phyloP scores from a whole-genome alignment of 2,888 invertebrate species.

The Drosophila neutralis region DNA sequence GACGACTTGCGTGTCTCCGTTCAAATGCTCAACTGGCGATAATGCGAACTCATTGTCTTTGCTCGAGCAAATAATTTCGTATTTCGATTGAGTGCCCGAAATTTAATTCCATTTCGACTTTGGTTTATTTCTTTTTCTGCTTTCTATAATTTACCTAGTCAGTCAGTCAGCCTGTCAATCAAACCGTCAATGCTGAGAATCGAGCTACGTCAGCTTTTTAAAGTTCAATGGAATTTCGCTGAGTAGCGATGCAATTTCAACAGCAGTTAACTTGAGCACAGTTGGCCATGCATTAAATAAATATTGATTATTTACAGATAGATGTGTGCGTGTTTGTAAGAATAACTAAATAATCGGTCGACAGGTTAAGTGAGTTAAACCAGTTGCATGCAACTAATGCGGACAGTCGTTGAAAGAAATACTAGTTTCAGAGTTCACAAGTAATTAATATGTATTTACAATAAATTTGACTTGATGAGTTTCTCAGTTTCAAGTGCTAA shows the following conservation, averaged over 20 bases:
- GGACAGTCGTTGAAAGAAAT: conserved; percentile 47
- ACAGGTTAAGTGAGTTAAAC: conserved; percentile 46
- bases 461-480: conserved; percentile 49
- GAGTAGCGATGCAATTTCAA: conserved; percentile 12
- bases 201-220: conserved; percentile 65
- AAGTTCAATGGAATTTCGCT: conserved; percentile 65
- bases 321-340: background rate
- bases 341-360: conserved; percentile 10
- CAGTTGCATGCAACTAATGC: conserved; percentile 53
- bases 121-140: conserved; percentile 15
- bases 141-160: conserved; percentile 37
- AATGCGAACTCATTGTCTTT: conserved; percentile 73
- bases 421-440: conserved; percentile 1
- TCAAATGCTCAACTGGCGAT: conserved; percentile 69
- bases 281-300: conserved; percentile 25
- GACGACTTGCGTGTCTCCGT: conserved; percentile 71
- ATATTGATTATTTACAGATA: conserved; percentile 19
- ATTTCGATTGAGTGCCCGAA: conserved; percentile 55
- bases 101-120: conserved; percentile 61
- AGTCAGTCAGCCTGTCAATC: conserved; percentile 25
- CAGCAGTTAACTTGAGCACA: conserved; percentile 54
- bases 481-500: conserved; percentile 49
- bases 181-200: conserved; percentile 9
- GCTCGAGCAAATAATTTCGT: conserved; percentile 70
- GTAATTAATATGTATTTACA: conserved; percentile 38